Conservation (phyloP, 1,140 invertebrate genomes). For the Proctacanthus coquilletti region DNA sequence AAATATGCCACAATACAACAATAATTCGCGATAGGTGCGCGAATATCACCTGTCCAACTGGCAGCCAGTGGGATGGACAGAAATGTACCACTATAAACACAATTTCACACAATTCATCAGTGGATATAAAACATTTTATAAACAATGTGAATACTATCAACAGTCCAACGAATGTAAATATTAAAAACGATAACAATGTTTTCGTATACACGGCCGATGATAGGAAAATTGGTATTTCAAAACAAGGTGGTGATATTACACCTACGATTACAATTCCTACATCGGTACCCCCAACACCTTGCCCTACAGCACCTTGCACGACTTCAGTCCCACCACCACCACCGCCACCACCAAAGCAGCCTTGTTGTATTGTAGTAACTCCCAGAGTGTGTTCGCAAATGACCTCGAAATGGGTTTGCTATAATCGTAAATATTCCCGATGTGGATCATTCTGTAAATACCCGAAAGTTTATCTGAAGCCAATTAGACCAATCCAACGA, state of each 20-base stretch:
- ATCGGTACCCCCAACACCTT: not conserved
- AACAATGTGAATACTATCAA: conserved; percentile 8
- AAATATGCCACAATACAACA: conserved; percentile 11
- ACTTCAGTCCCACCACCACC: not conserved
- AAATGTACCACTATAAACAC: conserved; percentile 9
- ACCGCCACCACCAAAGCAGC: not conserved
- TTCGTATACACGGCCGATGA: too few relatives aligned
- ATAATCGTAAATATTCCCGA: not conserved
- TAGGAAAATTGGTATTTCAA: conserved; percentile 10
- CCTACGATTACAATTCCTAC: too few relatives aligned
- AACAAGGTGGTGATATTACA: conserved; percentile 12
- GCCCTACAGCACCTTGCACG: not conserved
- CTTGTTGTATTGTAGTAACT: too few relatives aligned
- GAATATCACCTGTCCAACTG: conserved; percentile 11
- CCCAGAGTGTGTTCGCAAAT: not conserved
- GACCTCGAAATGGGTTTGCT: not conserved
- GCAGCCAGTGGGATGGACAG: conserved; percentile 16
- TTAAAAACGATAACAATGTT: conserved; percentile 6
- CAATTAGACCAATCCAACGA: not conserved
- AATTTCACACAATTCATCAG: conserved; percentile 9
- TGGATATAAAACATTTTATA: conserved; percentile 6
- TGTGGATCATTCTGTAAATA: not conserved
- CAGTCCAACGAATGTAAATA: conserved; percentile 13
- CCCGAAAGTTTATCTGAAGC: not conserved
- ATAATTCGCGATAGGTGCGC: conserved; percentile 12